Conservation (phyloP, 2,888 invertebrate genomes). For the Teinopalpus imperialis region DNA sequence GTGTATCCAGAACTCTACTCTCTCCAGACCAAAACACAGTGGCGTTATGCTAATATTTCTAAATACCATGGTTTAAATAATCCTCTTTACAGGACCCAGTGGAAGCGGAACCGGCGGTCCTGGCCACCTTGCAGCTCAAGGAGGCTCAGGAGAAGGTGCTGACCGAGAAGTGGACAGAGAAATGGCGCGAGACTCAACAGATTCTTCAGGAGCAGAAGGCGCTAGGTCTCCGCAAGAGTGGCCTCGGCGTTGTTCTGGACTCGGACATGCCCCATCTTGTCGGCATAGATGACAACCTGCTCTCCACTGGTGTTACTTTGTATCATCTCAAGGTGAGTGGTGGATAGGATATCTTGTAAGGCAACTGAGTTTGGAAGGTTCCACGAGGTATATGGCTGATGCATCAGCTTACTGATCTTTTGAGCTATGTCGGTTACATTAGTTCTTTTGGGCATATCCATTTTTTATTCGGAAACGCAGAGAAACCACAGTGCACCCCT, state of each 20-base stretch:
- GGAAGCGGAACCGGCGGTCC: constrained; percentile 83
- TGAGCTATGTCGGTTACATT: no score
- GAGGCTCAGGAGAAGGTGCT: constrained; percentile 94
- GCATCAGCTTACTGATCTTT: no score
- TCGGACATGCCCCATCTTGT: constrained; percentile 96
- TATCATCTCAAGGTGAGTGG: constrained; percentile 91
- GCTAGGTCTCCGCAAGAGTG: constrained; percentile 92
- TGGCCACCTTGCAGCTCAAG: constrained; percentile 93
- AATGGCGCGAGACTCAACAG: constrained; percentile 95
- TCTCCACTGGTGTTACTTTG: constrained; percentile 94
- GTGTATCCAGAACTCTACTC: no score
- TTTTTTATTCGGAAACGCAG: no score
- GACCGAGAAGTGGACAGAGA: constrained; percentile 96
- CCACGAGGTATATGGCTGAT: no score
- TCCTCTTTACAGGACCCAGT: constrained; percentile 76
- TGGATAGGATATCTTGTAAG: no score
- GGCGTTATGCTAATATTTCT: no score
- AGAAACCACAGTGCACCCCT: no score
- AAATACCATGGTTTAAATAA: no score
- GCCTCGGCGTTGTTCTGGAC: constrained; percentile 93
- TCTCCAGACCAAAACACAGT: no score
- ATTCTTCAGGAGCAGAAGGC: constrained; percentile 94
- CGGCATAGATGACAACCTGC: constrained; percentile 94
- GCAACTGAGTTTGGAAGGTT: no score
- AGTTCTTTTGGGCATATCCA: no score